Evolutionary conservation across 1,140 invertebrate genomes (phyloP).

Genomic region (Riptortus pedestris): DNA sequence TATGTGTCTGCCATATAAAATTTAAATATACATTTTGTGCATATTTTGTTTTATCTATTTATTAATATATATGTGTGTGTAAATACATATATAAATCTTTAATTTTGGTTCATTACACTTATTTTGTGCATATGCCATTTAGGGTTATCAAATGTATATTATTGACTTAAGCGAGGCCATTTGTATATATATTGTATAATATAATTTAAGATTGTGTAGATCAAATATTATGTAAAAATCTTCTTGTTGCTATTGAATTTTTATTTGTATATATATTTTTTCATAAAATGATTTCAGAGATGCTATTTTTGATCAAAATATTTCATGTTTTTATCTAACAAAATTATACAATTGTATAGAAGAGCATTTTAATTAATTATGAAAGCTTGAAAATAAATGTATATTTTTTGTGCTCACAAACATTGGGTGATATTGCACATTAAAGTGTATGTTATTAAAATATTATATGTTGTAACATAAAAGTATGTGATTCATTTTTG

Average conservation of each 20-base stretch:
- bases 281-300: constrained; percentile 7
- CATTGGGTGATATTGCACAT: constrained; percentile 14
- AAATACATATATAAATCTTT: neutral
- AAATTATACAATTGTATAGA: constrained; percentile 7
- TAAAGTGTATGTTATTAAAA: constrained; percentile 13
- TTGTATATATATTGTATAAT: constrained; percentile 15
- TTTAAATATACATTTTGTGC: neutral
- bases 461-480: constrained; percentile 17
- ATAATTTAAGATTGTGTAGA: constrained; percentile 14
- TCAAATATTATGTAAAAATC: constrained; percentile 2
- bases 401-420: constrained; percentile 17
- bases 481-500: neutral
- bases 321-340: constrained; percentile 3
- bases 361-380: neutral
- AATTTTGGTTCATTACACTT: neutral
- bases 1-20: neutral
- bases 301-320: constrained; percentile 17
- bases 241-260: constrained; percentile 1
- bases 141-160: constrained; percentile 2
- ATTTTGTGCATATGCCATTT: neutral
- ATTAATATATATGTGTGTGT: neutral
- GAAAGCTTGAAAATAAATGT: neutral
- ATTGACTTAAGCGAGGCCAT: neutral
- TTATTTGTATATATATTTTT: constrained; percentile 12
- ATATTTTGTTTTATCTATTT: neutral